Evolutionary conservation across 2,888 invertebrate genomes (phyloP), one percentile per base, ranked within the genome.

Genomic region (Sphaeridia pumilis): DNA sequence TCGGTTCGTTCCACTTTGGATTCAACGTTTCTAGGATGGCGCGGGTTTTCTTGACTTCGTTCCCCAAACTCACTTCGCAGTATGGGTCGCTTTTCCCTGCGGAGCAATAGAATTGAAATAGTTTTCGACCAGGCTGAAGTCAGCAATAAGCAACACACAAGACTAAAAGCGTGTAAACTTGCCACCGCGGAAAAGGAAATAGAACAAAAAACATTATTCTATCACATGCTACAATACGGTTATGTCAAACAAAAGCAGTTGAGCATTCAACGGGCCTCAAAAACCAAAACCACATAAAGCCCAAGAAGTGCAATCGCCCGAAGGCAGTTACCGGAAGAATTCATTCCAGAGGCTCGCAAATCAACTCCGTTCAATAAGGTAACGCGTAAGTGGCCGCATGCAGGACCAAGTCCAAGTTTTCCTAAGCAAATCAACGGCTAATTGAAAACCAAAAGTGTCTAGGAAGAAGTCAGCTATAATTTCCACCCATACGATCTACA

Each of bases 51-150:
- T 82, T 80, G 66, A 80, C 80, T 70, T 83, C 83, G 26, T 78
- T 78, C 4, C 83, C 83, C 74, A 84, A 76, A 55, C 76, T 78
- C 1, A 83, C 81, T 72, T 82, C 82, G 69, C 83, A 83, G 68
- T 82, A 84, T 36, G 82, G 78, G 68, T 82, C 82, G 67, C 80
- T 75, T 67, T 80, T 79, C 22, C 78, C 80, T 80, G 12, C 31
- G 14, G 14, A 31, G 31, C 7, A 10, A 31, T 14, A 31, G 31
- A 31, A 7, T 10, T 31, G 31, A 7, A 31, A 31, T 31, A 31
- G 14, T 31, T 31, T 31, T 31, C 14, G 14, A 14, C 31, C 14
- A 31, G 31, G 14, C 14, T 31, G 31, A 7, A 31, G 31, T 10
- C 7, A 31, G 7, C 31, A 31, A 31, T 10, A 31, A 14, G 10